Evolutionary conservation across 2,797 vertebrate genomes (phyloP).

Genomic region (Austrolebias charrua): DNA sequence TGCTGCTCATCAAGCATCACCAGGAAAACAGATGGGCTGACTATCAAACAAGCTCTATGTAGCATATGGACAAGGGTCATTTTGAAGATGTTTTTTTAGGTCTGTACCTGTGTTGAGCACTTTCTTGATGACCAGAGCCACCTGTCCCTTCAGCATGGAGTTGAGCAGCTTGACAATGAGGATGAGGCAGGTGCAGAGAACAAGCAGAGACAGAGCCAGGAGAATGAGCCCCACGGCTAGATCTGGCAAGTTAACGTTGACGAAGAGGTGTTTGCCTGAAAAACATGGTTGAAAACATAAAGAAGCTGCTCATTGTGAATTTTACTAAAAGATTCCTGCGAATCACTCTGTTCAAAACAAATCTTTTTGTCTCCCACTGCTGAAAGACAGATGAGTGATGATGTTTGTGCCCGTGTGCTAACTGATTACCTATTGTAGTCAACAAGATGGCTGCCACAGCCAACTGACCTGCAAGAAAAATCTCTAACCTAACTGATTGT

Average conservation of each 20-base stretch:
- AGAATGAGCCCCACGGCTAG: conserved; percentile 89
- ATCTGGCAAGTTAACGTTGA: conserved; percentile 77
- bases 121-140: conserved; percentile 93
- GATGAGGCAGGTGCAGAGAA: conserved; percentile 90
- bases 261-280: conserved; percentile 91
- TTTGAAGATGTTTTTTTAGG: no score
- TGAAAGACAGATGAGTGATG: neutral
- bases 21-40: conserved; percentile 63
- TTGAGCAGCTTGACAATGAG: conserved; percentile 94
- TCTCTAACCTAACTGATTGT: no score
- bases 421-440: no score
- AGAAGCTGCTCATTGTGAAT: neutral
- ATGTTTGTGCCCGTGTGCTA: neutral
- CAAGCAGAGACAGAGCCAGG: conserved; percentile 82
- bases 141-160: conserved; percentile 94
- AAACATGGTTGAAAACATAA: neutral
- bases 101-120: conserved; percentile 91
- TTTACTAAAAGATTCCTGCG: neutral
- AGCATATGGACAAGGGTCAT: rapidly evolving
- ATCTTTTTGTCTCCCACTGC: no score
- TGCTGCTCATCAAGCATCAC: conserved; percentile 74
- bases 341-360: conserved; percentile 1
- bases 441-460: no score
- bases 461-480: no score
- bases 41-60: conserved; percentile 62